Conservation (phyloP, 2,113 vertebrate genomes). For the Gracilinanus agilis region DNA sequence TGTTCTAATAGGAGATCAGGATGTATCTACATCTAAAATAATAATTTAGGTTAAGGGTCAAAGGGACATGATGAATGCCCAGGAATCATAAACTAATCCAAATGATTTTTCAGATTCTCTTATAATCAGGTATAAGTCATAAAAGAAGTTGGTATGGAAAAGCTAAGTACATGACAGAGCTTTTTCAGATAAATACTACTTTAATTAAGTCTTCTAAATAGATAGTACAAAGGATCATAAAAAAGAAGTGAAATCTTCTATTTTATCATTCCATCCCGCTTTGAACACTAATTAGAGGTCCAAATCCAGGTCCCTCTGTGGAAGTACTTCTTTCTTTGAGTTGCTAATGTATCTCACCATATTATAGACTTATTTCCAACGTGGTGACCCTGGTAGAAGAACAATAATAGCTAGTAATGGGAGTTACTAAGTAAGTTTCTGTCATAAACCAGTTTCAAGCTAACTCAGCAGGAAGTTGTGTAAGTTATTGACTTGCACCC, state of each 20-base stretch:
- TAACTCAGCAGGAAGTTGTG: not conserved
- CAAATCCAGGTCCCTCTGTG: slow-evolving; percentile 6
- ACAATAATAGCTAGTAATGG: not conserved
- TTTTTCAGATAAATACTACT: not conserved
- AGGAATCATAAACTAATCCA: not conserved
- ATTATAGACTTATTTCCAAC: not conserved
- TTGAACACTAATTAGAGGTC: not conserved
- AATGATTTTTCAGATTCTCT: slow-evolving; percentile 1
- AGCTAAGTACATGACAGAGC: not conserved
- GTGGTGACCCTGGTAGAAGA: not conserved
- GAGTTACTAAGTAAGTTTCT: not conserved
- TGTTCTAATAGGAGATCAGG: fast-evolving
- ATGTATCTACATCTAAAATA: not conserved
- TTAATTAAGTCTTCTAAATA: not conserved
- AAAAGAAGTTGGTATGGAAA: not conserved
- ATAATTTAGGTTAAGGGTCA: not conserved
- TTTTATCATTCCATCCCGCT: not conserved
- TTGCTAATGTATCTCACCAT: not conserved
- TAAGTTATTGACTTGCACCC: not conserved
- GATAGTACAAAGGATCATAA: too few species aligned
- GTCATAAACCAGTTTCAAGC: not conserved
- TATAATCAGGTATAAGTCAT: not conserved
- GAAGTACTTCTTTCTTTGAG: not conserved
- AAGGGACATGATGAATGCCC: not conserved
- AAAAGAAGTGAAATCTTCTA: not conserved